Evolutionary conservation across 2,797 vertebrate genomes (phyloP).

Genomic region (Clarias laeviceps): DNA sequence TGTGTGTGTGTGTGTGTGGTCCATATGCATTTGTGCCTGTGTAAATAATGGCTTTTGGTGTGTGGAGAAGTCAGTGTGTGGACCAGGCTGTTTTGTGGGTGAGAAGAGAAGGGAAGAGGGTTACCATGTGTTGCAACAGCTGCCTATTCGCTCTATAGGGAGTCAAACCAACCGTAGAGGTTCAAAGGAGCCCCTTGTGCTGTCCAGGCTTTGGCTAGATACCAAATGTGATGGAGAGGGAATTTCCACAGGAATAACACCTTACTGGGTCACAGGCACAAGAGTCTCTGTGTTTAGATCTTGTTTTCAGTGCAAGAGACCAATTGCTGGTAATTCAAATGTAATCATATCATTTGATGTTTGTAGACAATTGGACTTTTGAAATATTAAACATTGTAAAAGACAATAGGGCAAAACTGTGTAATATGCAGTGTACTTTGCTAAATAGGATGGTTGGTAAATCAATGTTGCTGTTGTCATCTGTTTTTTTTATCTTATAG

Average conservation of each 20-base stretch:
- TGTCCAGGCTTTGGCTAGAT: slow-evolving; percentile 16
- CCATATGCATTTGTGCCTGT: slow-evolving; percentile 21
- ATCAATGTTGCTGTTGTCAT: background rate
- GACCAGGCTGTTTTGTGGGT: slow-evolving; percentile 28
- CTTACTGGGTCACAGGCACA: background rate
- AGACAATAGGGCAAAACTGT: background rate
- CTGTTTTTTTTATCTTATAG: background rate
- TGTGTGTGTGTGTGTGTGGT: slow-evolving; percentile 16
- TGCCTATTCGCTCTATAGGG: slow-evolving; percentile 28
- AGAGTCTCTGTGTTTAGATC: background rate
- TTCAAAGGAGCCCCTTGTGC: slow-evolving; percentile 36
- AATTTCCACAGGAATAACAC: slow-evolving; percentile 15
- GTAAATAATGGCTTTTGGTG: slow-evolving; percentile 43
- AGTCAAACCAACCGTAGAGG: slow-evolving; percentile 29
- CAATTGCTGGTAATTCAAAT: background rate
- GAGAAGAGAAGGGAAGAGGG: slow-evolving; percentile 27
- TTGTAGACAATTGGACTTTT: background rate
- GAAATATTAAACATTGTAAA: background rate
- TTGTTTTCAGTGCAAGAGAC: background rate
- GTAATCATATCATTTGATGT: background rate
- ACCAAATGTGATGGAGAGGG: slow-evolving; percentile 29
- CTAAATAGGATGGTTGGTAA: background rate
- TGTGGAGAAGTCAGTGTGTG: slow-evolving; percentile 46
- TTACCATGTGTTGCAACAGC: slow-evolving; percentile 53
- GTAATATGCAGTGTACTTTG: background rate